Percentiles rank a stretch among this genome's conserved stretches.
These are phyloP conservation scores for Muscidifurax raptorellus DNA, from an alignment of 1,140 invertebrate genomes.

Conservation along the genomic window DNA sequence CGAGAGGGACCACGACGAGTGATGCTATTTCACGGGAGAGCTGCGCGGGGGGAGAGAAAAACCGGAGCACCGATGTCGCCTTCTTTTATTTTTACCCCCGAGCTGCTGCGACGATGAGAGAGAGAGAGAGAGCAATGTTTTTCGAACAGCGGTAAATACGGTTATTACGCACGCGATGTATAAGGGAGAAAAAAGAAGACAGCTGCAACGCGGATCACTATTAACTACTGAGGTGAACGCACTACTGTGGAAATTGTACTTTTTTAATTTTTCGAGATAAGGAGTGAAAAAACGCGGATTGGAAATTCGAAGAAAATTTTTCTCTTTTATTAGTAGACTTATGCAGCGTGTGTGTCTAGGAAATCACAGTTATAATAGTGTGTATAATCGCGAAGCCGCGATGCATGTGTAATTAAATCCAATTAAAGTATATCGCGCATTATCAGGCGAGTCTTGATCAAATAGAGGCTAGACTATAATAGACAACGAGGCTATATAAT, in stretches of 20 bases:
- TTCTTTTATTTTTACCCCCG: slow-evolving; percentile 14
- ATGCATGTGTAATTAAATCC: not conserved
- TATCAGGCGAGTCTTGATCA: not conserved
- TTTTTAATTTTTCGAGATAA: too few relatives aligned
- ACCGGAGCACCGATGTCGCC: not conserved
- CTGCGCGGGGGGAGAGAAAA: not conserved
- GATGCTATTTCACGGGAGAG: not conserved
- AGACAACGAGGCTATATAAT: not conserved
- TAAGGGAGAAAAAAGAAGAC: not conserved
- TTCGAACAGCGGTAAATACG: not conserved
- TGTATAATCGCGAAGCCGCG: not conserved
- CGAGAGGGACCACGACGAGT: not conserved
- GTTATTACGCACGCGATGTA: not conserved
- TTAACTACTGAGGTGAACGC: too few relatives aligned
- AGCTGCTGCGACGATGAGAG: not conserved
- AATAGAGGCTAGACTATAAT: not conserved
- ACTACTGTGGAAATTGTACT: too few relatives aligned
- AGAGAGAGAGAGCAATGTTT: not conserved
- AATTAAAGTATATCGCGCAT: not conserved
- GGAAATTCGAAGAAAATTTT: too few relatives aligned
- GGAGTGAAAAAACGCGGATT: too few relatives aligned
- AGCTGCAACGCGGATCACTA: not conserved
- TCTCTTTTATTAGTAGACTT: not conserved
- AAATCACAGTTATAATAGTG: not conserved
- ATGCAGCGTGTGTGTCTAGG: not conserved